Evolutionary conservation across 1,140 invertebrate species (phyloP).

Genomic region (Pantala flavescens): DNA sequence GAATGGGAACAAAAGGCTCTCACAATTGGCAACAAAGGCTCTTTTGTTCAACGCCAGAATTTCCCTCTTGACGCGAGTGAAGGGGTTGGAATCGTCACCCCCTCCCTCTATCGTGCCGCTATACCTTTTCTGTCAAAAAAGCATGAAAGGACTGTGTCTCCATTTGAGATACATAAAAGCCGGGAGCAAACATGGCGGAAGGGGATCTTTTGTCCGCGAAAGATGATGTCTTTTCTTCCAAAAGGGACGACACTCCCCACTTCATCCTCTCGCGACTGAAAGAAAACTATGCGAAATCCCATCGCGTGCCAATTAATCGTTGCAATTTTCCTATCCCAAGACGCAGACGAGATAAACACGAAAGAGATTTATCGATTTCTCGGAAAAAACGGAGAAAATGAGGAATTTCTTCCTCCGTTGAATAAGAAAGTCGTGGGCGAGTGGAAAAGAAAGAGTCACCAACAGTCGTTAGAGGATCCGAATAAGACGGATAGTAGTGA

Average conservation of each 20-base stretch:
- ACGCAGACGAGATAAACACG: too few species aligned
- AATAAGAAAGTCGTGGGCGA: too few species aligned
- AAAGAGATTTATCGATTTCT: too few species aligned
- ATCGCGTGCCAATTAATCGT: too few species aligned
- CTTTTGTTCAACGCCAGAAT: slow-evolving; percentile 10
- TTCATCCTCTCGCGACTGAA: too few species aligned
- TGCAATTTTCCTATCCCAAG: too few species aligned
- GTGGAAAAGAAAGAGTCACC: too few species aligned
- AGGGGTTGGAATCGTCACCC: slow-evolving; percentile 23
- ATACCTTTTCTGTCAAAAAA: slow-evolving; percentile 22
- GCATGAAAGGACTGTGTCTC: slow-evolving; percentile 24
- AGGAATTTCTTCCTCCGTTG: too few species aligned
- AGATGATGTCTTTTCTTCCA: slow-evolving; percentile 9
- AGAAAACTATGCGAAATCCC: too few species aligned
- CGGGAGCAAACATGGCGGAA: slow-evolving; percentile 21
- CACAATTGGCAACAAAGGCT: slow-evolving; percentile 23
- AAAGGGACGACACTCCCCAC: neutral
- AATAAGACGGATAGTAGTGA: too few species aligned
- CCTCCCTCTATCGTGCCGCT: neutral
- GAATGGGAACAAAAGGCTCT: slow-evolving; percentile 22
- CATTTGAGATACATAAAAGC: slow-evolving; percentile 24
- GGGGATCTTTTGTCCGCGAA: neutral
- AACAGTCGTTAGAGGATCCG: too few species aligned
- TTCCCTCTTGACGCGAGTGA: slow-evolving; percentile 8
- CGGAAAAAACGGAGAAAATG: too few species aligned